Conservation (phyloP, 2,888 invertebrate genomes). For the Prosopocoilus inquinatus region DNA sequence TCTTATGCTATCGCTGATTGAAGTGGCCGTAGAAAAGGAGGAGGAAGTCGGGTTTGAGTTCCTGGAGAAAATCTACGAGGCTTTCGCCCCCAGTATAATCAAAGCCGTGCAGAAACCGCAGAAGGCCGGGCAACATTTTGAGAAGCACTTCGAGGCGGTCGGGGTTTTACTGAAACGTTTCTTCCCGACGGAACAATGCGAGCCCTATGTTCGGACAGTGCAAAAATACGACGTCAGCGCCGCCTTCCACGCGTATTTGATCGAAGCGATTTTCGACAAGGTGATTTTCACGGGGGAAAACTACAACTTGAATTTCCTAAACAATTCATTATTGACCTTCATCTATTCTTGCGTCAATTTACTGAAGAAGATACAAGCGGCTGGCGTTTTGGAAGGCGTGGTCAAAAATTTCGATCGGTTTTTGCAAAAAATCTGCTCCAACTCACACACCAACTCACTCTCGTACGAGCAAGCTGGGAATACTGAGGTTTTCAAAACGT, state of each 20-base stretch:
- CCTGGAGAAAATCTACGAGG: conserved; percentile 56
- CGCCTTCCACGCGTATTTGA: conserved; percentile 57
- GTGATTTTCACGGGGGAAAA: conserved; percentile 4
- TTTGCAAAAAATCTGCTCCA: conserved; percentile 2
- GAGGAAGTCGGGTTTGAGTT: conserved; percentile 46
- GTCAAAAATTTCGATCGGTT: conserved; percentile 28
- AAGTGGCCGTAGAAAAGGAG: conserved; percentile 37
- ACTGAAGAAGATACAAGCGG: conserved; percentile 48
- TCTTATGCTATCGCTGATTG: conserved; percentile 62
- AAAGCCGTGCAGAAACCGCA: conserved; percentile 68
- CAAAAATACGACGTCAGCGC: conserved; percentile 65
- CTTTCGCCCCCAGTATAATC: conserved; percentile 62
- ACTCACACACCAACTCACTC: background rate
- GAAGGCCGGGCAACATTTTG: conserved; percentile 65
- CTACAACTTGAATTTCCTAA: conserved; percentile 46
- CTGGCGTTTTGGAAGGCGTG: conserved; percentile 31
- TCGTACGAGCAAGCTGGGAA: conserved; percentile 7
- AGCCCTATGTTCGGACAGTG: conserved; percentile 57
- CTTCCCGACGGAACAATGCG: conserved; percentile 59
- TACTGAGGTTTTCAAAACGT: conserved; percentile 58
- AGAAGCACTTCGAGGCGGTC: conserved; percentile 59
- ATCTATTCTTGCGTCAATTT: conserved; percentile 55
- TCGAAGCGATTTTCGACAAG: conserved; percentile 52
- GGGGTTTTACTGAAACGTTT: conserved; percentile 59
- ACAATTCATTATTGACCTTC: conserved; percentile 57